phyloP scores from a whole-genome alignment of 2,888 invertebrate species.

The Eupeodes luniger region DNA sequence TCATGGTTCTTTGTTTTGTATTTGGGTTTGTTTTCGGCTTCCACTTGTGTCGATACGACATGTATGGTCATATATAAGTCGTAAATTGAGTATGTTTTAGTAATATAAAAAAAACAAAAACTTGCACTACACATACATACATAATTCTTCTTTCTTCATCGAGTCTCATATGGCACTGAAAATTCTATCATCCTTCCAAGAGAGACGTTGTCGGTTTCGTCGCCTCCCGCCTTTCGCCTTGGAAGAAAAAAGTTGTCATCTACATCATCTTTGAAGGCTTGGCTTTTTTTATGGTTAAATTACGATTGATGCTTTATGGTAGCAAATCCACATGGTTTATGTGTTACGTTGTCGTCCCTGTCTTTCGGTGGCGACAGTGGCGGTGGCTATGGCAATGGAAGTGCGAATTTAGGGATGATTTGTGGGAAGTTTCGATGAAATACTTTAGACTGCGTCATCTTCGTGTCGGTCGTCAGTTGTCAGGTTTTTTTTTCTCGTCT shows the following conservation, averaged over 20 bases:
- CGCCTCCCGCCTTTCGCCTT: too few relatives aligned
- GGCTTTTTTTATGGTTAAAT: slow-evolving; percentile 58
- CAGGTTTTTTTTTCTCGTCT: slow-evolving; percentile 38
- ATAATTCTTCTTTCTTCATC: neutral
- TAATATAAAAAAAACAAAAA: slow-evolving; percentile 1
- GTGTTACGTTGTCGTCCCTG: neutral
- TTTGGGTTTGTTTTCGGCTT: slow-evolving; percentile 3
- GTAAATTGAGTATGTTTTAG: slow-evolving; percentile 28
- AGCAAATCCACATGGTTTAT: slow-evolving; percentile 12
- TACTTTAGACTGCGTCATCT: slow-evolving; percentile 32
- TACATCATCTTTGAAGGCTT: slow-evolving; percentile 59
- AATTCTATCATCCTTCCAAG: too few relatives aligned
- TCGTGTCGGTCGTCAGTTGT: neutral
- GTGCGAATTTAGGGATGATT: slow-evolving; percentile 49
- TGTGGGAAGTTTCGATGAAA: slow-evolving; percentile 59
- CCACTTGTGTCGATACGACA: slow-evolving; percentile 20
- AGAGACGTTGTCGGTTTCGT: too few relatives aligned
- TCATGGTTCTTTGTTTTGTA: neutral
- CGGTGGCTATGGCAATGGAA: slow-evolving; percentile 18
- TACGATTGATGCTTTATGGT: slow-evolving; percentile 64
- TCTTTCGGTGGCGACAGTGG: neutral
- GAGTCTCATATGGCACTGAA: slow-evolving; percentile 21
- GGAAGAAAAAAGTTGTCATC: slow-evolving; percentile 44
- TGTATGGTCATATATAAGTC: slow-evolving; percentile 59
- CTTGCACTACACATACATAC: neutral